Percentiles rank a stretch among this genome's conserved stretches.
phyloP scores from a whole-genome alignment of 2,113 vertebrate genomes.

The Sapayoa aenigma region DNA sequence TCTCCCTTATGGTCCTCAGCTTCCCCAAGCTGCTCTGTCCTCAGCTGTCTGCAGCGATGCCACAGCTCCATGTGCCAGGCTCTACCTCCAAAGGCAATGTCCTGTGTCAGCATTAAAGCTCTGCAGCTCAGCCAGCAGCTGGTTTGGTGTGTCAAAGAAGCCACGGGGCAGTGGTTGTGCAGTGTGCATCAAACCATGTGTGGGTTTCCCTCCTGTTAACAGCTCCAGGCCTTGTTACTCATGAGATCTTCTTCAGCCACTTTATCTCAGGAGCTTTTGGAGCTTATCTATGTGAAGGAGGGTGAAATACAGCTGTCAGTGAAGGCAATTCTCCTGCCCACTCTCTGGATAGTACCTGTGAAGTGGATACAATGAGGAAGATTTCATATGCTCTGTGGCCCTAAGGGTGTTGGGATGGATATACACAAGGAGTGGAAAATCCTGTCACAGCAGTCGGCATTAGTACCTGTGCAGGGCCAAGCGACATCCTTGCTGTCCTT shows the following conservation, averaged over 20 bases:
- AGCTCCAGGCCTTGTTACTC: neutral
- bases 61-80: neutral
- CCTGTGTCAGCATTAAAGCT: neutral
- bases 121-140: neutral
- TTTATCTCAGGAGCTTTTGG: neutral
- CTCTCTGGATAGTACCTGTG: neutral
- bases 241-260: neutral
- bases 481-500: neutral
- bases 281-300: neutral
- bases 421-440: neutral
- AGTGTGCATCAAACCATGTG: rapidly evolving
- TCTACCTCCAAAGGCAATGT: neutral
- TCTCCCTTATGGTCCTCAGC: neutral
- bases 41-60: neutral
- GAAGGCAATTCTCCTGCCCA: neutral
- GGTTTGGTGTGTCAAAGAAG: rapidly evolving
- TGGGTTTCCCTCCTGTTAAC: neutral
- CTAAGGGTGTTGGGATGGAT: neutral
- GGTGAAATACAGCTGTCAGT: neutral
- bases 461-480: neutral
- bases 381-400: rapidly evolving
- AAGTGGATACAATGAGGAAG: neutral
- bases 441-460: neutral
- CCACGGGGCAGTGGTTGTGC: rapidly evolving
- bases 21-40: neutral